A percentile compares a stretch with the other conserved stretches of the same genome.
Evolutionary conservation across 2,888 invertebrate species (phyloP).

Genomic region (Sturmia bella): DNA sequence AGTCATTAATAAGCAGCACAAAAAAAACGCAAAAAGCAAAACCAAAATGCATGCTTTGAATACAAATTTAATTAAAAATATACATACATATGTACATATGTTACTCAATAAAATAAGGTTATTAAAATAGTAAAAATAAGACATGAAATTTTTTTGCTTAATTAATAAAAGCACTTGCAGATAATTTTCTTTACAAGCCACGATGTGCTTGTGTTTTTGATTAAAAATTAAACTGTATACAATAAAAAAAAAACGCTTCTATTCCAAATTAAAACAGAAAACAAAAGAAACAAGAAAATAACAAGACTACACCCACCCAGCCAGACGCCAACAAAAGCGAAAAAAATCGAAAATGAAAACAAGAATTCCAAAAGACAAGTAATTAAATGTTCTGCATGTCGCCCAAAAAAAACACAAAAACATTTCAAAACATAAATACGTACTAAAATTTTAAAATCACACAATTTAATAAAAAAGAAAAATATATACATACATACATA

Average conservation of each 20-base stretch:
- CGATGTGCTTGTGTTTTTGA: conserved; percentile 2
- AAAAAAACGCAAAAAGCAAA: conserved; percentile 1
- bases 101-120: conserved; percentile 33
- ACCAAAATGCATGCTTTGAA: neutral
- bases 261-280: conserved; percentile 5
- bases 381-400: conserved; percentile 20
- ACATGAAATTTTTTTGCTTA: neutral
- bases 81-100: conserved; percentile 1
- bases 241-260: conserved; percentile 12
- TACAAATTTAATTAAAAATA: too few species aligned
- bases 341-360: conserved; percentile 49
- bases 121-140: too few species aligned
- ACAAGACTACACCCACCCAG: conserved; percentile 65
- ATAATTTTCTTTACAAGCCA: neutral
- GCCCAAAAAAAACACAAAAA: conserved; percentile 39
- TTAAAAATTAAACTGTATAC: conserved; percentile 35
- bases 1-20: neutral
- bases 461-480: conserved; percentile 8
- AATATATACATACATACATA: too few species aligned
- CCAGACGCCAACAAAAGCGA: conserved; percentile 54
- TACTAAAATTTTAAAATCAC: conserved; percentile 18
- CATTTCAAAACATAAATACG: conserved; percentile 20
- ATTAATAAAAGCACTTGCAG: neutral
- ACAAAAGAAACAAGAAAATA: conserved; percentile 32
- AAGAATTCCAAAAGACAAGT: conserved; percentile 5